Conservation (phyloP, 2,797 vertebrate species). For the Oophaga sylvatica region DNA sequence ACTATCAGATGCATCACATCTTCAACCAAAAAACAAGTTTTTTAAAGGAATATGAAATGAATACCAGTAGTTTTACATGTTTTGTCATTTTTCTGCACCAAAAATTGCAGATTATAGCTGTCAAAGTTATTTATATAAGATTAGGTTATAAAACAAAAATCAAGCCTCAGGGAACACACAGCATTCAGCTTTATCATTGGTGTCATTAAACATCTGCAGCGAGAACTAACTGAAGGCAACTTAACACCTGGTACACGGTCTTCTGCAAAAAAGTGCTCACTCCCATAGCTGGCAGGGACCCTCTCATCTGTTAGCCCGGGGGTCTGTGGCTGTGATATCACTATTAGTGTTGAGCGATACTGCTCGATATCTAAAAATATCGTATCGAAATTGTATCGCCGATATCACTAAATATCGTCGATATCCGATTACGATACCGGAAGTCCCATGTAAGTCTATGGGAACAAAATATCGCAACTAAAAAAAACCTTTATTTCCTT, state of each 20-base stretch:
- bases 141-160: conserved; percentile 10
- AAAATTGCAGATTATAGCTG: conserved; percentile 27
- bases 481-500: too few species aligned
- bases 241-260: conserved; percentile 52
- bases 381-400: too few species aligned
- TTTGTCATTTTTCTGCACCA: background rate
- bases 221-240: conserved; percentile 38
- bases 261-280: conserved; percentile 26
- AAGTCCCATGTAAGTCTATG: too few species aligned
- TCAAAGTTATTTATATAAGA: conserved; percentile 35
- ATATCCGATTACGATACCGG: too few species aligned
- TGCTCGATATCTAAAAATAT: too few species aligned
- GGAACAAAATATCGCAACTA: too few species aligned
- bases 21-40: background rate
- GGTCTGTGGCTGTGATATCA: conserved; percentile 8
- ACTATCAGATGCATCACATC: background rate
- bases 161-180: conserved; percentile 23
- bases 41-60: background rate
- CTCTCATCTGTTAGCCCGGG: conserved; percentile 40
- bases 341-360: too few species aligned
- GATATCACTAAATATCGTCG: too few species aligned
- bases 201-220: conserved; percentile 49
- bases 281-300: conserved; percentile 37
- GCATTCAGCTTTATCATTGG: conserved; percentile 34
- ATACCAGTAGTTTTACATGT: background rate